Evolutionary conservation across 1,140 invertebrate species (phyloP), one percentile per base, ranked within the genome.

Genomic region (Drosophila pruinosa): DNA sequence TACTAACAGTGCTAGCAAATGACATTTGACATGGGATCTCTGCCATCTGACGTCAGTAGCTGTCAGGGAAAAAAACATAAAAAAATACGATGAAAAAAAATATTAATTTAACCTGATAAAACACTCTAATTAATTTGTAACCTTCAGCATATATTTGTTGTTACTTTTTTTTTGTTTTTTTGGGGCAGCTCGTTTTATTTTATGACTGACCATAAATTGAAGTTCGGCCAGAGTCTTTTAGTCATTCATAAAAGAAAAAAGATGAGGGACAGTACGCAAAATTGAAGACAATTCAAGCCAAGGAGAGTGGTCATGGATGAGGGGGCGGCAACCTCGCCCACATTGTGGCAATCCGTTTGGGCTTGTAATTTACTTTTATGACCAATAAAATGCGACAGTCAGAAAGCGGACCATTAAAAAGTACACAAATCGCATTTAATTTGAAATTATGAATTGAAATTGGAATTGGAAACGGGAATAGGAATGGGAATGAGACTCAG

Each of bases 381-480:
- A 45, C 14, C 73, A 52, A 75, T 75, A 75, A 75, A 72, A 67
- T 24, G 36, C 54, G 39, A 54, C 8, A 14, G 7, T 21, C 56
- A 52, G 24, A 57, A 67, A 58, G 48, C 24, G 43, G 14, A 10
- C 34, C 36, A 72, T 38, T 28, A 54, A 72, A 67, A 67, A 65
- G 43, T 56, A 72, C 34, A 54, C 57, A 72, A 75, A 58, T 72
- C 63, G 69, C 70, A 68, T 62, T 72, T 43, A 62, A 72, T 72
- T 72, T 53, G 63, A 75, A 72, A 64, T 70, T 61, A 72, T 72
- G 70, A 68, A 72, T 68, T 54, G 70, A 36, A 68, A 72, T 71
- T 54, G 39, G 39, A 10, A 28, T 21, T 43, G 21, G n/a, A 8
- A 47, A 26, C 5, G 6, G 7, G 36, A 38, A 14, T 21, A 3